Evolutionary conservation across 2,797 vertebrate species (phyloP).

Genomic region (Acanthurus leucopareius): DNA sequence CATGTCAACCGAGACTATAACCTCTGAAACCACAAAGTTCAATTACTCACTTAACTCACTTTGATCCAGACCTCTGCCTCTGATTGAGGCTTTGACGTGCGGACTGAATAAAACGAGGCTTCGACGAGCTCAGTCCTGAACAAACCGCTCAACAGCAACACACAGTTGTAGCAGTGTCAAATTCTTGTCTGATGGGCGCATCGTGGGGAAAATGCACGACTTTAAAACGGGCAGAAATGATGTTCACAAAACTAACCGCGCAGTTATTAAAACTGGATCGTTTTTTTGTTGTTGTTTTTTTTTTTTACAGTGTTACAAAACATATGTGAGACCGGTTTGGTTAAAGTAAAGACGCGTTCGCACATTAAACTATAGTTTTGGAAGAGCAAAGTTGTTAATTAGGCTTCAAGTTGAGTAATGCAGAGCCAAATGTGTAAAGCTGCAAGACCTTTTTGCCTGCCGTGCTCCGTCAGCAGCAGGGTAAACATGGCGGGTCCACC

Average conservation of each 20-base stretch:
- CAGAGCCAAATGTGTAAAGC: not conserved
- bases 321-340: not conserved
- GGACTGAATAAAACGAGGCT: constrained; percentile 44
- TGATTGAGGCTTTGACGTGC: constrained; percentile 63
- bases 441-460: not conserved
- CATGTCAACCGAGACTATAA: constrained; percentile 65
- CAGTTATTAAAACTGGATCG: not conserved
- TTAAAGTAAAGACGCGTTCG: not conserved
- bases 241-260: not conserved
- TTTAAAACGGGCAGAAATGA: constrained; percentile 5
- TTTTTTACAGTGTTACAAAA: constrained; percentile 18
- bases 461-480: not conserved
- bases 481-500: constrained; percentile 55
- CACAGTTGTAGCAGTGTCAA: not conserved
- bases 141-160: constrained; percentile 28
- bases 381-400: not conserved
- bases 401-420: not conserved
- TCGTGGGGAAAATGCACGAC: not conserved
- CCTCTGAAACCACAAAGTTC: constrained; percentile 75
- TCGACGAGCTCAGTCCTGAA: constrained; percentile 27
- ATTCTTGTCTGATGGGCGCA: constrained; percentile 9
- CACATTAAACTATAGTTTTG: no score
- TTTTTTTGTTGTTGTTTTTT: no score
- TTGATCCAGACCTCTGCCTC: constrained; percentile 58
- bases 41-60: constrained; percentile 75